Evolutionary conservation across 2,797 vertebrate species (phyloP).

Genomic region (Rallus crepitans): DNA sequence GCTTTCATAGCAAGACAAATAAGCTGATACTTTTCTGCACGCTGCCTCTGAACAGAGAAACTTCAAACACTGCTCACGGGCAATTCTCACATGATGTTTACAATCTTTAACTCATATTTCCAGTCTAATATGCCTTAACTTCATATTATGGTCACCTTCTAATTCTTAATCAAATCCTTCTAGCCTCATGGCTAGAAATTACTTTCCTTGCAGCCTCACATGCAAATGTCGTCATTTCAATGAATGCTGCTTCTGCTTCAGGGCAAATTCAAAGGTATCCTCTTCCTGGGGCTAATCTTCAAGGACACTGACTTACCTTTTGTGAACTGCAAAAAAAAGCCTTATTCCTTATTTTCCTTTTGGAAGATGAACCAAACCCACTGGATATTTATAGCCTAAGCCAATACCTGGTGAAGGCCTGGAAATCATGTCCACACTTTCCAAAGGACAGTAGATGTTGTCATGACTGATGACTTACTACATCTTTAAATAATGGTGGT

Average conservation of each 20-base stretch:
- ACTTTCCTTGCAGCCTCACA: neutral
- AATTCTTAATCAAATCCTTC: neutral
- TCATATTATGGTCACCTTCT: neutral
- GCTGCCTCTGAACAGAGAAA: neutral
- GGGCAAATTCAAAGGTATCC: neutral
- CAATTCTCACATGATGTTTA: neutral
- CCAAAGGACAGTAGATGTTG: neutral
- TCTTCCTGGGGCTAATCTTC: neutral
- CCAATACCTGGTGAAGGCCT: neutral
- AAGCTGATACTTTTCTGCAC: neutral
- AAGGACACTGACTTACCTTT: neutral
- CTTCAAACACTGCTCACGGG: neutral
- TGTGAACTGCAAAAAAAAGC: neutral
- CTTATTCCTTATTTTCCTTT: neutral
- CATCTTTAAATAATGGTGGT: neutral
- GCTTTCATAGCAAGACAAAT: constrained; percentile 22
- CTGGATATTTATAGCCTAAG: neutral
- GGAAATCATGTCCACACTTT: neutral
- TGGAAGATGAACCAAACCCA: neutral
- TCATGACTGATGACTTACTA: neutral
- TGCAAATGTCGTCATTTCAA: neutral
- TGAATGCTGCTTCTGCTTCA: neutral
- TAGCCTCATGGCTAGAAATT: neutral
- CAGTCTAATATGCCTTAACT: neutral
- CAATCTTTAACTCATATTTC: neutral